Evolutionary conservation across 2,797 vertebrate genomes (phyloP), one percentile per base, ranked within the genome.

Genomic region (Clarias fuscus): DNA sequence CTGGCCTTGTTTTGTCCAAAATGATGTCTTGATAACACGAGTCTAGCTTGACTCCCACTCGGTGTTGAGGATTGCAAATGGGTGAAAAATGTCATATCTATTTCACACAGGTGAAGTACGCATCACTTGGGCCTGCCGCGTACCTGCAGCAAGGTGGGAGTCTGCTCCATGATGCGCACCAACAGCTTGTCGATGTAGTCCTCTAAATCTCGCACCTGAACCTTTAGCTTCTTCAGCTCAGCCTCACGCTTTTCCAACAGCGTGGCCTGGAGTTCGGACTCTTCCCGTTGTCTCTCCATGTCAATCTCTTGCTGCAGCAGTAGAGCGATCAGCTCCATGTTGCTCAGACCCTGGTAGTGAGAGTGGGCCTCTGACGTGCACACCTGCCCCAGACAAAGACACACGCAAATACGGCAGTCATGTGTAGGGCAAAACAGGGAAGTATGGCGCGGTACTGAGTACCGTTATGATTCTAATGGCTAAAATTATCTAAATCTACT

Each of bases 111-210:
- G 13, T 18, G 30, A 78, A 68, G 62, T 48, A 68, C 27, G n/a
- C 30, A 77, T 96, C 93, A 96, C 91, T 96, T 96, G 87, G 94
- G 94, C 85, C 95, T 95, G 67, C 0, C 92, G 92, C 95, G 94
- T 87, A 98, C 97, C 94, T 99, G 98, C 84, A 99, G 96, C 92
- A 99, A 93, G 0, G 97, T 97, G 7, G 98, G 98, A 0, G 97
- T 98, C 89, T 98, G 97, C 90, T 99, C 98, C 95, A 99, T 99
- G 93, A 99, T 99, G 88, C 97, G 96, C 92, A 99, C 94, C 90
- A 99, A 92, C 88, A 99, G 96, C 90, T 96, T 97, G 94, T 99
- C 98, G 0, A 99, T 99, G 94, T 99, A 99, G 93, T 97, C 96
- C 94, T 99, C 98, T 92, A 99, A 93, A 85, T 99, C 98, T 0